Evolutionary conservation across 2,797 vertebrate genomes (phyloP), one percentile per base, ranked within the genome.

Genomic region (Chaenodraco wilsoni): DNA sequence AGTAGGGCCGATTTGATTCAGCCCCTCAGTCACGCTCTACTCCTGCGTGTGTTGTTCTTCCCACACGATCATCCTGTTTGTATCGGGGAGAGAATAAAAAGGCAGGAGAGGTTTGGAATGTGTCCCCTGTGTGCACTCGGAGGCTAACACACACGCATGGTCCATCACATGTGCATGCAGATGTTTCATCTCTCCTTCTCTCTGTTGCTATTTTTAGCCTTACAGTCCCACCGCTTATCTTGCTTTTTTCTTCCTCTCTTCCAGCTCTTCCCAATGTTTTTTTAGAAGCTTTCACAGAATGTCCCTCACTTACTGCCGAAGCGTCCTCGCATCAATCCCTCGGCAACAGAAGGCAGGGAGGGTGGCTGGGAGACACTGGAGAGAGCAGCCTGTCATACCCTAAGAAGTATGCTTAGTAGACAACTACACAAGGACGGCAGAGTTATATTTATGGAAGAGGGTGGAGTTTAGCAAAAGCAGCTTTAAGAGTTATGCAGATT

Each of bases 141-240:
- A 52, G 21, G 56, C 67, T 33, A 46, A 56, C 62, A 69, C 63
- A 51, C 71, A 65, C 10, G 27, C 57, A 58, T 12, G 10, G 13
- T 41, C 48, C 66, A 62, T 78, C 62, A 73, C 55, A 54, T 21
- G 46, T 15, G 14, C 52, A 56, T 78, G 65, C 65, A 73, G 69
- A 78, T 82, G 81, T 78, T 84, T 75, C 49, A 65, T 60, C 59
- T 82, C 50, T 56, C 16, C 48, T 46, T 63, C 43, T 64, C 69
- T 84, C 31, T 23, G 5, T 40, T n/a, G 62, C 73, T 88, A 87
- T 87, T 86, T 87, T 81, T 75, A 87, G 66, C 63, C 4, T 11
- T n/a, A 57, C 17, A 10, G 15, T 82, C 64, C 61, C 64, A 48
- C 67, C 69, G 69, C 76, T 78, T 61, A 55, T 72, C 58, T 72